Conservation (phyloP, 2,888 invertebrate genomes). For the Tupiocoris notatus region DNA sequence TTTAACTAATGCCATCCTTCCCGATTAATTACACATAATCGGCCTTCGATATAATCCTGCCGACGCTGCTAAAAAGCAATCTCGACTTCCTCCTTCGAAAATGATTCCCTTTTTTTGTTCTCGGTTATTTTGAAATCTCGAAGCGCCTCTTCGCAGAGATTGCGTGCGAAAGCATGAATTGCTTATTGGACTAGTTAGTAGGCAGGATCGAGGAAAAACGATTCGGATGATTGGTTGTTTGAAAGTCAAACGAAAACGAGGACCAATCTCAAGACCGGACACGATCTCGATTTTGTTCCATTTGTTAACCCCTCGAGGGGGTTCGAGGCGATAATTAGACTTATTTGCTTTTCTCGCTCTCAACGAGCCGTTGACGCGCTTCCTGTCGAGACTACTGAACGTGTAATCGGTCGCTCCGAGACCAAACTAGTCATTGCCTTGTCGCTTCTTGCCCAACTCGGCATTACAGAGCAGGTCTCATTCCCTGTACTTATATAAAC, state of each 20-base stretch:
- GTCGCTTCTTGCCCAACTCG: background rate
- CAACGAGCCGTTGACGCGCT: conserved; percentile 17
- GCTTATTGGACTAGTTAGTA: conserved; percentile 21
- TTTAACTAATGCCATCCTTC: conserved; percentile 37
- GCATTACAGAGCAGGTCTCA: background rate
- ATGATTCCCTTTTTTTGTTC: conserved; percentile 1
- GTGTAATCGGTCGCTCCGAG: background rate
- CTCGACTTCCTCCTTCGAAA: conserved; percentile 13
- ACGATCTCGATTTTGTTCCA: conserved; percentile 13
- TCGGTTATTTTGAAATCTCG: no score
- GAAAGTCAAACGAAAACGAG: background rate
- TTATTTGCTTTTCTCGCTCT: conserved; percentile 26
- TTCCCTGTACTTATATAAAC: background rate
- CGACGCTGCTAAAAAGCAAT: conserved; percentile 23
- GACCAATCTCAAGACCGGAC: no score
- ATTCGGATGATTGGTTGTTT: conserved; percentile 26
- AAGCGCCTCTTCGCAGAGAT: background rate
- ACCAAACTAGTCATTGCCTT: background rate
- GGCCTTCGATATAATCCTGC: conserved; percentile 24
- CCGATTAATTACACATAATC: conserved; percentile 37
- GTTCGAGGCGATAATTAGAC: conserved; percentile 6
- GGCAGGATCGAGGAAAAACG: conserved; percentile 6
- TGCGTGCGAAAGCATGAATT: conserved; percentile 18
- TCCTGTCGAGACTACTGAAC: background rate
- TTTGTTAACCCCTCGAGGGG: background rate